Percentiles rank a stretch among this genome's conserved stretches.
Conservation (phyloP, 2,113 vertebrate genomes). For the Nycticryphes semicollaris region DNA sequence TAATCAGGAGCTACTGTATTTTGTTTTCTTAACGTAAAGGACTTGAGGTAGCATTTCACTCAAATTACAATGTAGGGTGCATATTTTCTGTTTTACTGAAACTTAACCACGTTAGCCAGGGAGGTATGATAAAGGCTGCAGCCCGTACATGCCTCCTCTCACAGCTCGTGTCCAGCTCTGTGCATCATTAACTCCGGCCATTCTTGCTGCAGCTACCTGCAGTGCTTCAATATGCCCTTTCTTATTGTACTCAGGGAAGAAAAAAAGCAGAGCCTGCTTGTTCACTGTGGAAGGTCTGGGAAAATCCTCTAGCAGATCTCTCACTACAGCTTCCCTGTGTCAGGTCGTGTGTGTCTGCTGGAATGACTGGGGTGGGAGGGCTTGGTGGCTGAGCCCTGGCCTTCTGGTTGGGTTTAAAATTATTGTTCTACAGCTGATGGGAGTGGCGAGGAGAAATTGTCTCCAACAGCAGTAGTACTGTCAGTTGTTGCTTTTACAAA, state of each 20-base stretch:
- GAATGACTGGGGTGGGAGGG: neutral
- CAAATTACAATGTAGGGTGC: neutral
- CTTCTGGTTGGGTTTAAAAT: neutral
- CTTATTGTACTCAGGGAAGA: neutral
- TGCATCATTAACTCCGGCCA: neutral
- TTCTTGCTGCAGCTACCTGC: neutral
- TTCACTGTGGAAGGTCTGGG: neutral
- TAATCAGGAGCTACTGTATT: neutral
- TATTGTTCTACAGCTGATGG: neutral
- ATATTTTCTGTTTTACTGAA: neutral
- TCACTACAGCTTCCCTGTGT: neutral
- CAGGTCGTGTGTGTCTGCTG: neutral
- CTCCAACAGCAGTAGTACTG: neutral
- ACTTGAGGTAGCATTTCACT: neutral
- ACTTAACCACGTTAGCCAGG: neutral
- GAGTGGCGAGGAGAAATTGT: neutral
- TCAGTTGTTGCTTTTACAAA: neutral
- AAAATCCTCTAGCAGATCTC: neutral
- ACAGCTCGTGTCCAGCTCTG: neutral
- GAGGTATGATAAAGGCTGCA: neutral
- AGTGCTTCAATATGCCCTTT: neutral
- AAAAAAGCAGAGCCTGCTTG: neutral
- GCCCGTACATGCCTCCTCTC: neutral
- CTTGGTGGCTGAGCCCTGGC: neutral
- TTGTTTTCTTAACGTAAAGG: neutral